Conservation (phyloP, 1,140 invertebrate species). For the Sinella curviseta region DNA sequence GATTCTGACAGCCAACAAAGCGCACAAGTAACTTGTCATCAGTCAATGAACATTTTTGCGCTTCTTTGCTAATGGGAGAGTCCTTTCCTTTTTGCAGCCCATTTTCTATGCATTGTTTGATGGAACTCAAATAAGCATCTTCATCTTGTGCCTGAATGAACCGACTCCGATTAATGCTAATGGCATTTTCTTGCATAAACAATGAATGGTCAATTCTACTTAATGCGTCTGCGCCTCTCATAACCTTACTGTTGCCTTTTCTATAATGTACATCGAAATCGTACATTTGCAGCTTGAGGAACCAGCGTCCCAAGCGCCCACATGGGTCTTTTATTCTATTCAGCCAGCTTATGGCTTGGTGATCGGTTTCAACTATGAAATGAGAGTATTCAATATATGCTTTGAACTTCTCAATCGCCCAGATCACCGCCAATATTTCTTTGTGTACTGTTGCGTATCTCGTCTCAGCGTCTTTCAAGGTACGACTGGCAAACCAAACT, state of each 20-base stretch:
- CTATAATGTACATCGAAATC: conserved; percentile 3
- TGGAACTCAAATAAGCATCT: not conserved
- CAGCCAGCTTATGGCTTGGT: conserved; percentile 49
- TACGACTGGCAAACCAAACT: conserved; percentile 52
- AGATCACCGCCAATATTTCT: conserved; percentile 55
- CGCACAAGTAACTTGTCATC: not conserved
- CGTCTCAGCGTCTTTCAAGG: conserved; percentile 51
- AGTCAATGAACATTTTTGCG: not conserved
- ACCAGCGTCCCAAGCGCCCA: not conserved
- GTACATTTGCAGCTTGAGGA: not conserved
- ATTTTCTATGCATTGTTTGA: not conserved
- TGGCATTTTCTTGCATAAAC: not conserved
- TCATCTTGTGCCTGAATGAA: not conserved
- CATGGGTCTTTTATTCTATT: not conserved
- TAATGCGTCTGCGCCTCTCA: conserved; percentile 38
- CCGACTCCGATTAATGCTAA: not conserved
- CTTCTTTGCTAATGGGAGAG: not conserved
- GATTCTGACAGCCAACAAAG: not conserved
- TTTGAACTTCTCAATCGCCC: conserved; percentile 53
- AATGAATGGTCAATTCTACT: conserved; percentile 9
- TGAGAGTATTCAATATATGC: conserved; percentile 50
- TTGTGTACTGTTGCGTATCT: conserved; percentile 56
- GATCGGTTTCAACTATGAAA: conserved; percentile 60
- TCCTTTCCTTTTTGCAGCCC: not conserved
- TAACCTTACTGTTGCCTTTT: conserved; percentile 54